Percentiles rank a stretch among this genome's conserved stretches.
Conservation (phyloP, 2,888 invertebrate species). For the Tridacna crocea region DNA sequence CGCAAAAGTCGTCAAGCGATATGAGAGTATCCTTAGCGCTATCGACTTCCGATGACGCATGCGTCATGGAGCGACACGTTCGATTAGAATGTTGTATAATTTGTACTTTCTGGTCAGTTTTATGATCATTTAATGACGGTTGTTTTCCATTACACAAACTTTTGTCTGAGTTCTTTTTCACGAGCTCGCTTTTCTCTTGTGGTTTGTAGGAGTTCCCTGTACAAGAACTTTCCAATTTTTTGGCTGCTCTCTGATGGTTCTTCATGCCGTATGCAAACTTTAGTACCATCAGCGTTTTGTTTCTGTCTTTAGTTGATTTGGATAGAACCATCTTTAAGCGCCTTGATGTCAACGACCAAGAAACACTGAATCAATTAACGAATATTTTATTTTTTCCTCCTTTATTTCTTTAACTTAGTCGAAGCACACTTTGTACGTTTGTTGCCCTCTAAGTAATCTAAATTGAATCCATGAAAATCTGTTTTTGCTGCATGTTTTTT, state of each 20-base stretch:
- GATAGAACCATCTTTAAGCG: neutral
- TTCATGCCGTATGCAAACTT: slow-evolving; percentile 16
- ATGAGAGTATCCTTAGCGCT: too few species aligned
- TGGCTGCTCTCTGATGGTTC: neutral
- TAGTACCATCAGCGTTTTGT: slow-evolving; percentile 13
- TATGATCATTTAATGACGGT: slow-evolving; percentile 9
- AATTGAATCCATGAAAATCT: too few species aligned
- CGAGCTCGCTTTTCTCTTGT: neutral
- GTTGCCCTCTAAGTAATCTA: too few species aligned
- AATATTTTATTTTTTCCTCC: too few species aligned
- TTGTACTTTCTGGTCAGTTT: neutral
- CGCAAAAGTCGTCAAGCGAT: too few species aligned
- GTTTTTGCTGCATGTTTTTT: too few species aligned
- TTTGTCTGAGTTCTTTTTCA: neutral
- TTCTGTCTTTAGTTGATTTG: slow-evolving; percentile 8
- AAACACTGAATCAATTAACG: too few species aligned
- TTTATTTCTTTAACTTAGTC: too few species aligned
- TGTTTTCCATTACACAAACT: slow-evolving; percentile 5
- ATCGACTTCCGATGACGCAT: neutral
- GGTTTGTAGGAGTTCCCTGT: neutral
- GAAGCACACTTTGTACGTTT: too few species aligned
- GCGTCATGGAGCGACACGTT: slow-evolving; percentile 1
- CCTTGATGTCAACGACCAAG: neutral
- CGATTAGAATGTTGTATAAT: neutral
- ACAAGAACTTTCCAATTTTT: neutral